phyloP scores from a whole-genome alignment of 2,888 invertebrate genomes.

The Oscheius sp. region DNA sequence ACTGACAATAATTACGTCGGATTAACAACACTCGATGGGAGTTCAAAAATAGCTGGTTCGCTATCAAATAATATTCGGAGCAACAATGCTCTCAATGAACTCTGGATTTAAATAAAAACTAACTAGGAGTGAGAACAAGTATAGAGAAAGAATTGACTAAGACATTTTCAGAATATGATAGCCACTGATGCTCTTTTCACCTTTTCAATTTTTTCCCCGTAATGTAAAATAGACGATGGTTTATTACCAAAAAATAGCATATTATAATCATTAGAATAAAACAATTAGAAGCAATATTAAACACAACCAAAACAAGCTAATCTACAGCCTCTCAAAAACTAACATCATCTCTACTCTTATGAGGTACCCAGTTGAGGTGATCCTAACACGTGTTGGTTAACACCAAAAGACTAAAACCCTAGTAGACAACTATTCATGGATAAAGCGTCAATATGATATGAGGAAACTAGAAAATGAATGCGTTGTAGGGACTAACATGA shows the following conservation, averaged over 20 bases:
- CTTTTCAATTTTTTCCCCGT: too few species aligned
- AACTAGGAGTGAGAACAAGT: too few species aligned
- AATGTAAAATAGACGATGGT: too few species aligned
- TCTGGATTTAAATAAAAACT: too few species aligned
- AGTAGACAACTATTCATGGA: neutral
- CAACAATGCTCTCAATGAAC: too few species aligned
- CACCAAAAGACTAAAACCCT: slow-evolving; percentile 14
- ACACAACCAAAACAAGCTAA: slow-evolving; percentile 3
- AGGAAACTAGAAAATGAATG: neutral
- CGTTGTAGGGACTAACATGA: neutral
- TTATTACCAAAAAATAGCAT: neutral
- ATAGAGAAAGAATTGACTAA: too few species aligned
- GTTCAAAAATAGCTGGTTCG: too few species aligned
- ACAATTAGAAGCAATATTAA: slow-evolving; percentile 6
- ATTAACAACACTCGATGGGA: too few species aligned
- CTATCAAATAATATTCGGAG: too few species aligned
- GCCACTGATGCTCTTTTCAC: too few species aligned
- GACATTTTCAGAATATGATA: too few species aligned
- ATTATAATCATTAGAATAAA: slow-evolving; percentile 6
- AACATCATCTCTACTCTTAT: slow-evolving; percentile 1
- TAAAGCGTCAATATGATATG: slow-evolving; percentile 20
- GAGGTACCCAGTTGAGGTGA: slow-evolving; percentile 13
- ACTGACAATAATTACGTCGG: too few species aligned
- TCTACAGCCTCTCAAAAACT: slow-evolving; percentile 3
- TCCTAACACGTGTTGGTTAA: neutral